Evolutionary conservation across 2,888 invertebrate species (phyloP).

Genomic region (Sisyra terminalis): DNA sequence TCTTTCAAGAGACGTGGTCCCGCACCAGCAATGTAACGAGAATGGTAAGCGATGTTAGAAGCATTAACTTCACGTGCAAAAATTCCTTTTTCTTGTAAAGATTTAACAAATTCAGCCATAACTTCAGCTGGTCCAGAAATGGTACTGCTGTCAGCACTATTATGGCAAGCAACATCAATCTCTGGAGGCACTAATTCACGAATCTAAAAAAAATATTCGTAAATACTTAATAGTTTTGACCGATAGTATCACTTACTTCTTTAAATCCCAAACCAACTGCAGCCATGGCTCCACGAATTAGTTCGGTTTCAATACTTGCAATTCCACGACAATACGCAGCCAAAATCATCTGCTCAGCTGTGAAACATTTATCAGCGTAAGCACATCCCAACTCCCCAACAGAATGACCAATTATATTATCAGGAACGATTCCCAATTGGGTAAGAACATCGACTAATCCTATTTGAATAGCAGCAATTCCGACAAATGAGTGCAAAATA

Average conservation of each 20-base stretch:
- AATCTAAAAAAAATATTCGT: constrained; percentile 21
- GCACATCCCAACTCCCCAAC: constrained; percentile 83
- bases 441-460: constrained; percentile 29
- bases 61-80: constrained; percentile 75
- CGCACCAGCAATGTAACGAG: constrained; percentile 58
- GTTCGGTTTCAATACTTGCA: constrained; percentile 43
- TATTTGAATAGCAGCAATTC: constrained; percentile 53
- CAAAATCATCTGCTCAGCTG: constrained; percentile 64
- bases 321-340: constrained; percentile 61
- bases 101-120: constrained; percentile 45
- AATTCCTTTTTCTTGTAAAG: constrained; percentile 49
- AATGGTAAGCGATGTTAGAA: constrained; percentile 81
- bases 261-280: constrained; percentile 40
- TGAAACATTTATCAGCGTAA: constrained; percentile 77
- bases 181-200: constrained; percentile 48
- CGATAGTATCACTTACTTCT: constrained; percentile 7
- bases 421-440: constrained; percentile 24
- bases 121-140: constrained; percentile 69
- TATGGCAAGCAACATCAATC: constrained; percentile 78
- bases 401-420: constrained; percentile 43
- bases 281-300: constrained; percentile 64
- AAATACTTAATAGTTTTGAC: background rate
- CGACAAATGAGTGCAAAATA: constrained; percentile 53
- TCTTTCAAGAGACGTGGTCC: constrained; percentile 48
- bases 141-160: constrained; percentile 72